These are phyloP conservation scores for Amaurobius ferox DNA, from an alignment of 2,888 invertebrate species.

Conservation along the genomic window DNA sequence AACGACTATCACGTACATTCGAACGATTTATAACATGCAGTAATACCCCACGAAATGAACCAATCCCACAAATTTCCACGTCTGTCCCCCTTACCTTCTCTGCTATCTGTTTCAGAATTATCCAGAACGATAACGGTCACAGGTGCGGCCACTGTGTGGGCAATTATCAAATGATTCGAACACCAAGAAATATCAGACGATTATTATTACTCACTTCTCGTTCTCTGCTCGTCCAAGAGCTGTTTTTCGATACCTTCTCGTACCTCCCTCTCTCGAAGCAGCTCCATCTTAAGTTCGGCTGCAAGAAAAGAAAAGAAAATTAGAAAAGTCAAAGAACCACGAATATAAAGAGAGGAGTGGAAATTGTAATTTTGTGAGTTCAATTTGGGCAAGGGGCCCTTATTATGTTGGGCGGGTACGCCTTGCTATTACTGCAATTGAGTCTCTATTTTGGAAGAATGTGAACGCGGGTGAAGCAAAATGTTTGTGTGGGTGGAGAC, in stretches of 20 bases:
- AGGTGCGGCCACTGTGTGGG: slow-evolving; percentile 41
- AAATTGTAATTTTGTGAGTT: slow-evolving; percentile 45
- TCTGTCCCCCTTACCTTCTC: slow-evolving; percentile 12
- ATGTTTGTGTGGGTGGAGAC: slow-evolving; percentile 12
- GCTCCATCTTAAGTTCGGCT: slow-evolving; percentile 98
- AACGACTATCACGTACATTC: too few species aligned
- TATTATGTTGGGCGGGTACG: slow-evolving; percentile 46
- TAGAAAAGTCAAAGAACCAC: slow-evolving; percentile 29
- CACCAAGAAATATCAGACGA: slow-evolving; percentile 31
- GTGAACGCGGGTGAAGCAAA: neutral
- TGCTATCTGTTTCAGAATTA: slow-evolving; percentile 8
- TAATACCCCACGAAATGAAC: slow-evolving; percentile 4
- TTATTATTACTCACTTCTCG: slow-evolving; percentile 86
- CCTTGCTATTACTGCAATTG: slow-evolving; percentile 45
- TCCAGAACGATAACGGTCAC: slow-evolving; percentile 27
- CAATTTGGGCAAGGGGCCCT: slow-evolving; percentile 43
- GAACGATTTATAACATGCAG: neutral
- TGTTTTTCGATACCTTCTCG: slow-evolving; percentile 95
- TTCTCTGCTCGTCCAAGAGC: slow-evolving; percentile 94
- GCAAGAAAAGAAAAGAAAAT: slow-evolving; percentile 79
- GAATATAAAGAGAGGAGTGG: slow-evolving; percentile 67
- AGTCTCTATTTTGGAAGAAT: slow-evolving; percentile 16
- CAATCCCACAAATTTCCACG: slow-evolving; percentile 59
- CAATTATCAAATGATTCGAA: slow-evolving; percentile 53
- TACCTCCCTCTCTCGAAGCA: slow-evolving; percentile 92